Evolutionary conservation across 37 sponge, comb jelly and placozoan genomes (phyloP), one percentile per base, ranked within the genome.

Genomic region (Amphimedon queenslandica): DNA sequence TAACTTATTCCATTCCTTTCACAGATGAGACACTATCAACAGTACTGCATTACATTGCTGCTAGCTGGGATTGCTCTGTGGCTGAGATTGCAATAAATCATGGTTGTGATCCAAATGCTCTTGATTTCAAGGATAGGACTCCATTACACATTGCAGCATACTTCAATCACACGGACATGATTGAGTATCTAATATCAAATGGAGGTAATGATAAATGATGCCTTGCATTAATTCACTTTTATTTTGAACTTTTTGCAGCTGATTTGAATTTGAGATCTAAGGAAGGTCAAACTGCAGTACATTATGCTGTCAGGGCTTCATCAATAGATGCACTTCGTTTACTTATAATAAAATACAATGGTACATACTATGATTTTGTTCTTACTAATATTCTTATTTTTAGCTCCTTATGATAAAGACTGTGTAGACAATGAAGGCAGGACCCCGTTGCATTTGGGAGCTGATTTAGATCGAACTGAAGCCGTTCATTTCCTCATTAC

Each of bases 361-460:
- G 29, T 72, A 4, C 18, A 29, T n/a, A 3, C 41, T 64, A 6
- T 73, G 3, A 30, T 36, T 1, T 43, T 18, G 3, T 28, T 40
- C 42, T 36, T 21, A n/a, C 23, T 55, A 77, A 78, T 42, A 2
- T 51, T 71, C 56, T 76, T 65, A 55, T 69, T 57, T n/a, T 18
- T 60, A 29, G 36, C 41, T 3, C 57, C 51, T 61, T 65, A 82
- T 37, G 61, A 47, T 47, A 8, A 8, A 47, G 16, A 72, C 28
- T 18, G 32, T 57, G 24, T 32, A 27, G 85, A 84, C 65, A 58
- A 71, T 69, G 57, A 69, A 13, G 90, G 90, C 13, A 47, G 90
- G 0, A 89, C 90, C 2, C 90, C 90, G 21, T 78, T 89, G n/a
- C 77, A 84, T 1, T 70, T 89, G 33, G 90, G 84, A 37, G 90